phyloP scores from a whole-genome alignment of 1,140 invertebrate species.

The Chymomyza costata region DNA sequence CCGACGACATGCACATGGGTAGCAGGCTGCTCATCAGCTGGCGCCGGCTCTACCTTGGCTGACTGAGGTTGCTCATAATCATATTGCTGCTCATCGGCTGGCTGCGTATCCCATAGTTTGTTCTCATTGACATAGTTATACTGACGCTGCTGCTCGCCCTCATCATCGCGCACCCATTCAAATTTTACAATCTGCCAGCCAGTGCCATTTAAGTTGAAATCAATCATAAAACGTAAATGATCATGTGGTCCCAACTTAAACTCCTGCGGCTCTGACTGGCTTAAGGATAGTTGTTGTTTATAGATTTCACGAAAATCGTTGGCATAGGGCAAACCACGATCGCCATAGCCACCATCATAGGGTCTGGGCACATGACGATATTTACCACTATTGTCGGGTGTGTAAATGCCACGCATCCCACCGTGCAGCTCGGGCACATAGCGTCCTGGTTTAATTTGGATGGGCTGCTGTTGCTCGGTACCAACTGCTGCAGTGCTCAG shows the following conservation, averaged over 20 bases:
- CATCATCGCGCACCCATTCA: slow-evolving; percentile 59
- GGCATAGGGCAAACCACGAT: slow-evolving; percentile 52
- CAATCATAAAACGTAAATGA: slow-evolving; percentile 66
- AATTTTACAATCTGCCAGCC: slow-evolving; percentile 70
- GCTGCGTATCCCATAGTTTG: slow-evolving; percentile 39
- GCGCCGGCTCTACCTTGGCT: background rate
- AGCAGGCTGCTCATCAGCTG: background rate
- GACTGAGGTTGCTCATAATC: slow-evolving; percentile 34
- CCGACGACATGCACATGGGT: background rate
- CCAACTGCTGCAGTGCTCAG: background rate
- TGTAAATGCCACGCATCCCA: slow-evolving; percentile 46
- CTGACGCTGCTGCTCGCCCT: slow-evolving; percentile 41
- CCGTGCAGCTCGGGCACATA: slow-evolving; percentile 52
- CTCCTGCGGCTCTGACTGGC: slow-evolving; percentile 26
- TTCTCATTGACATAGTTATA: slow-evolving; percentile 61
- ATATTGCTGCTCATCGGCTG: slow-evolving; percentile 16
- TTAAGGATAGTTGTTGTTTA: too few relatives aligned
- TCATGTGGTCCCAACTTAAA: slow-evolving; percentile 52
- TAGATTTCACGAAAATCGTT: slow-evolving; percentile 44
- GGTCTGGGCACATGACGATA: slow-evolving; percentile 60
- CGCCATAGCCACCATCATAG: slow-evolving; percentile 67
- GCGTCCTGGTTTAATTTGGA: slow-evolving; percentile 34
- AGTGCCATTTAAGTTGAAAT: slow-evolving; percentile 65
- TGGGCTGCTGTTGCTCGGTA: slow-evolving; percentile 5
- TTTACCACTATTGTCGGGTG: slow-evolving; percentile 62